These are phyloP conservation scores for Brachyrhaphis roseni DNA, from an alignment of 2,797 vertebrate species.

Conservation along the genomic window DNA sequence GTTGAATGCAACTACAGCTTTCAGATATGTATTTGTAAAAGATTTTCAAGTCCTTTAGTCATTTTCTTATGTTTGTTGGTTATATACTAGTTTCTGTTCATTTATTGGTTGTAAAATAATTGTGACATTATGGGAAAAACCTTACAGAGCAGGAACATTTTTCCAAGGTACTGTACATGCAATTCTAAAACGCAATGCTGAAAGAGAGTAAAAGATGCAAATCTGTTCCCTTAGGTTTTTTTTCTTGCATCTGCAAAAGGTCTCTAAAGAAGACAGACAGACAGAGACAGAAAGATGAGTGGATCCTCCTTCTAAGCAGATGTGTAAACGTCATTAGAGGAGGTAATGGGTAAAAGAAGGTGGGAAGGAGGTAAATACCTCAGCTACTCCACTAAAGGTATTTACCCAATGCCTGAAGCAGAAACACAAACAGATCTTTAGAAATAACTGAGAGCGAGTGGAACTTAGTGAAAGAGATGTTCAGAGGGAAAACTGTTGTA, in stretches of 20 bases:
- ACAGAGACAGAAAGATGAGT: slow-evolving; percentile 52
- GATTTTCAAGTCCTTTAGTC: not conserved
- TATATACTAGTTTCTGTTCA: not conserved
- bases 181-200: not conserved
- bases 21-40: not conserved
- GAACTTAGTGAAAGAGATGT: slow-evolving; percentile 21
- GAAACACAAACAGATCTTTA: slow-evolving; percentile 77
- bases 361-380: slow-evolving; percentile 46
- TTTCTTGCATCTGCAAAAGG: slow-evolving; percentile 15
- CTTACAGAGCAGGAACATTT: not conserved
- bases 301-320: slow-evolving; percentile 74
- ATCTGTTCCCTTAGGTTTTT: slow-evolving; percentile 1
- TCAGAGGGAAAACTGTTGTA: slow-evolving; percentile 18
- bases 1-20: not conserved
- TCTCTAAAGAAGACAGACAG: slow-evolving; percentile 15
- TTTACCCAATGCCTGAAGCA: slow-evolving; percentile 80
- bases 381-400: slow-evolving; percentile 68
- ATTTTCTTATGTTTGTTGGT: not conserved
- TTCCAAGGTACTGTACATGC: not conserved
- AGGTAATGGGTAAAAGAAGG: slow-evolving; percentile 74
- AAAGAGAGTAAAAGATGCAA: not conserved
- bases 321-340: slow-evolving; percentile 82
- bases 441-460: slow-evolving; percentile 51
- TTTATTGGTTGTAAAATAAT: not conserved
- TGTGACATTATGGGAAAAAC: not conserved